phyloP scores from a whole-genome alignment of 2,888 invertebrate species.

The Limnephilus lunatus region DNA sequence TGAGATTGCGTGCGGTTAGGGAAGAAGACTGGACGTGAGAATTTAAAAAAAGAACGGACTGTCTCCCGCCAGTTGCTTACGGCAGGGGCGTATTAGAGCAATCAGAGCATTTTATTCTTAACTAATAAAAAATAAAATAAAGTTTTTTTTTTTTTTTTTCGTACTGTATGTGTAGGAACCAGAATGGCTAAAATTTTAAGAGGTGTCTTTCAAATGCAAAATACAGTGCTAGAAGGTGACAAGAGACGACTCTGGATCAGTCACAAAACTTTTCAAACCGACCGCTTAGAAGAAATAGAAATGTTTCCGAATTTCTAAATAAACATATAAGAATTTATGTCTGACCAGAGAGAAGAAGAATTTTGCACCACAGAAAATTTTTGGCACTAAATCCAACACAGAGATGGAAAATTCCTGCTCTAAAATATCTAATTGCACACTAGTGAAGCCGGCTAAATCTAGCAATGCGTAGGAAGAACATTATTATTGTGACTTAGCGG shows the following conservation, averaged over 20 bases:
- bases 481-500: neutral
- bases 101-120: neutral
- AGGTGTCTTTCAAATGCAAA: no score
- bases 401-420: neutral
- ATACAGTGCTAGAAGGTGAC: no score
- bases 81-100: neutral
- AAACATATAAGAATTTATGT: neutral
- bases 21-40: slow-evolving; percentile 42
- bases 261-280: no score
- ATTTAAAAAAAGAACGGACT: slow-evolving; percentile 49
- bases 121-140: neutral
- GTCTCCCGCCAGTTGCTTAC: slow-evolving; percentile 40
- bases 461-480: neutral
- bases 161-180: no score
- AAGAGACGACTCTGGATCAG: no score
- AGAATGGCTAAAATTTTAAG: no score
- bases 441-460: neutral
- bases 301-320: no score
- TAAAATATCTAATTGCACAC: neutral
- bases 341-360: neutral
- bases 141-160: no score
- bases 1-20: slow-evolving; percentile 62
- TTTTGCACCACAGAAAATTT: neutral
- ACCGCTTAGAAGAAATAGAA: no score
- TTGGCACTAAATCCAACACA: neutral